A percentile compares a stretch with the other conserved stretches of the same genome.
Evolutionary conservation across 2,797 vertebrate genomes (phyloP).

Genomic region (Crax fasciolata): DNA sequence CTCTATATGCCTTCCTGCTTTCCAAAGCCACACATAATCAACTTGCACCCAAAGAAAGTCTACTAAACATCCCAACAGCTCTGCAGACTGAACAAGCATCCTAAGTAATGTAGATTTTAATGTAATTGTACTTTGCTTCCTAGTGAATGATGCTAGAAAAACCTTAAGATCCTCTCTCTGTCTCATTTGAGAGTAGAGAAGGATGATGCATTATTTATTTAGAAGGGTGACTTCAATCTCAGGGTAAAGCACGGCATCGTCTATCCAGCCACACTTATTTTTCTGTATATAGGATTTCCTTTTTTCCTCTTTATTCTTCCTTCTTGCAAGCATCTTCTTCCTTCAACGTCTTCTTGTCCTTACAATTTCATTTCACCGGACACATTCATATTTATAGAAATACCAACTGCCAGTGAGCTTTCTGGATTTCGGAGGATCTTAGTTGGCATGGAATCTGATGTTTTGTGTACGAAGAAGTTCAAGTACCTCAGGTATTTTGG

Average conservation of each 20-base stretch:
- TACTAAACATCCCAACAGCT: neutral
- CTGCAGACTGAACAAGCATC: neutral
- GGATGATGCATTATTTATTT: neutral
- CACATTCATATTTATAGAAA: rapidly evolving
- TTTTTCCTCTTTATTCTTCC: neutral
- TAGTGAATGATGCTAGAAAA: neutral
- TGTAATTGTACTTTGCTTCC: neutral
- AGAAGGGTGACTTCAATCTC: neutral
- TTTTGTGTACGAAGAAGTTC: neutral
- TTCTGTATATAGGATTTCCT: neutral
- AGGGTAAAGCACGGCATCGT: neutral
- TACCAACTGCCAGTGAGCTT: neutral
- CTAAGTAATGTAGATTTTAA: neutral
- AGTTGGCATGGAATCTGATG: neutral
- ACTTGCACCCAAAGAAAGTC: neutral
- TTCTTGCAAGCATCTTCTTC: neutral
- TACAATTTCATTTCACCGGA: neutral
- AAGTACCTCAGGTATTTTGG: neutral
- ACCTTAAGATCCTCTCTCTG: neutral
- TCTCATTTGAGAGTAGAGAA: neutral
- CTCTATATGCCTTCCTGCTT: neutral
- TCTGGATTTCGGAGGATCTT: neutral
- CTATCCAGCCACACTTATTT: neutral
- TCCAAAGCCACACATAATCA: neutral
- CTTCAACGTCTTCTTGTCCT: neutral